Conservation (phyloP, 2,113 vertebrate genomes). For the Hypomesus transpacificus region DNA sequence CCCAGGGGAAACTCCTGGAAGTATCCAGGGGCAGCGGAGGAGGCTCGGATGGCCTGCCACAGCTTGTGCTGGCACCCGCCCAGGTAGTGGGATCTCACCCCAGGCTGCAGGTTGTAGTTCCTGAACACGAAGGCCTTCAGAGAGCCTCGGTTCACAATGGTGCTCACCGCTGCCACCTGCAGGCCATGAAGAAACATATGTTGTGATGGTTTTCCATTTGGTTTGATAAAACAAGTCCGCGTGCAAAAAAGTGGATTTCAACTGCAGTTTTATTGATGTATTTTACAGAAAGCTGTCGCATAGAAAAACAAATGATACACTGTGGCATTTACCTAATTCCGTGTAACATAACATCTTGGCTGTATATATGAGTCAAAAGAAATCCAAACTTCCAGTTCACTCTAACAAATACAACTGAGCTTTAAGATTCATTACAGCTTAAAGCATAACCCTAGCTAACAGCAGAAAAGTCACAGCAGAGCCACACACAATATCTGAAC, state of each 20-base stretch:
- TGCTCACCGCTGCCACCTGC: slow-evolving; percentile 93
- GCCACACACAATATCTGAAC: neutral
- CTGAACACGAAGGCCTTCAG: slow-evolving; percentile 93
- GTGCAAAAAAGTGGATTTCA: no score
- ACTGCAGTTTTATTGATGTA: no score
- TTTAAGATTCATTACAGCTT: neutral
- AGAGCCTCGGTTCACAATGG: slow-evolving; percentile 87
- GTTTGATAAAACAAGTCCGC: neutral
- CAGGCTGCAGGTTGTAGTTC: slow-evolving; percentile 90
- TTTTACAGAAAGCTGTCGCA: no score
- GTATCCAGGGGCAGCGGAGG: slow-evolving; percentile 92
- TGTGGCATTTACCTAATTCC: no score
- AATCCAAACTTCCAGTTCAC: neutral
- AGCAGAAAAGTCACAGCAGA: neutral
- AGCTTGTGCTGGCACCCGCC: slow-evolving; percentile 91
- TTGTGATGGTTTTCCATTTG: neutral
- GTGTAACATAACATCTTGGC: neutral
- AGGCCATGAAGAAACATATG: neutral
- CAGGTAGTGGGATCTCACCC: slow-evolving; percentile 86
- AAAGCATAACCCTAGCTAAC: neutral
- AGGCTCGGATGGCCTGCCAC: slow-evolving; percentile 92
- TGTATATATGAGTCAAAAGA: neutral
- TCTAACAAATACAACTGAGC: no score
- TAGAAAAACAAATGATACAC: no score
- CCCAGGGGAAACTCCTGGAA: slow-evolving; percentile 90